Conservation (phyloP, 2,113 vertebrate species). For the crab-eating macaque (Macaca fascicularis) region T2T-MFA8v1.1 NC_088380.1:27204001-27204500, state of each 20-base stretch:
- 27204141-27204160: not conserved
- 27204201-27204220: no score
- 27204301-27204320: no score
- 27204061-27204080: not conserved
- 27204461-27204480: not conserved
- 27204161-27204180: no score
- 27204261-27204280: no score
- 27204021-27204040: not conserved
- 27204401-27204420: not conserved
- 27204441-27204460: not conserved
- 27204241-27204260: no score
- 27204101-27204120: not conserved
- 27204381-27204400: not conserved
- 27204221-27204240: no score
- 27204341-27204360: no score
- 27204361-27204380: not conserved
- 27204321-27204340: no score
- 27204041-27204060: not conserved
- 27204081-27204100: not conserved
- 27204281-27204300: no score
- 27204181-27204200: no score
- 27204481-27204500: not conserved
- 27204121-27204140: not conserved
- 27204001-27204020: not conserved
- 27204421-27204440: not conserved